A percentile compares a stretch with the other conserved stretches of the same genome.
phyloP scores from a whole-genome alignment of 2,888 invertebrate genomes.

The Altica lythri region DNA sequence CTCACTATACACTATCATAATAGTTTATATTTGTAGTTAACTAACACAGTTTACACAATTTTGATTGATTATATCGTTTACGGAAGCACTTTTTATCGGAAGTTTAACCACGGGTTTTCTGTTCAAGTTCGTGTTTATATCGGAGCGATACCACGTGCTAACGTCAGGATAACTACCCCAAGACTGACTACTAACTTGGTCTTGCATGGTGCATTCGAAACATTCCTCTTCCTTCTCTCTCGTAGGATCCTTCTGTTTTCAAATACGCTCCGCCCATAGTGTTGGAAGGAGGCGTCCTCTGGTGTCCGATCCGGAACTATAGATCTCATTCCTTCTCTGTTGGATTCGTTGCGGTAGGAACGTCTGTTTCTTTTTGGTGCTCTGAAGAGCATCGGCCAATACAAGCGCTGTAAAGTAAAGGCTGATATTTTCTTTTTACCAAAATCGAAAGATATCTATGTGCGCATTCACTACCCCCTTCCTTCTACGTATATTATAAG shows the following conservation, averaged over 20 bases:
- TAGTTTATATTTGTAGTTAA: background rate
- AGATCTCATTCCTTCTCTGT: slow-evolving; percentile 20
- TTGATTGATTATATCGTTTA: slow-evolving; percentile 22
- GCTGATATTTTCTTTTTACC: slow-evolving; percentile 58
- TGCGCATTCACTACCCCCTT: slow-evolving; percentile 48
- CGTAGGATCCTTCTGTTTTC: slow-evolving; percentile 56
- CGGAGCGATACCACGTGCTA: slow-evolving; percentile 57
- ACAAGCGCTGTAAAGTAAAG: slow-evolving; percentile 45
- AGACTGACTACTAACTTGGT: slow-evolving; percentile 56
- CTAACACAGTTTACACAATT: background rate
- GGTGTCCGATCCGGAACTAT: slow-evolving; percentile 39
- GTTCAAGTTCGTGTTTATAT: slow-evolving; percentile 31
- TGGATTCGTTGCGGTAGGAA: background rate
- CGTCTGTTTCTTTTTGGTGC: slow-evolving; percentile 28
- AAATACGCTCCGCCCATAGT: slow-evolving; percentile 67
- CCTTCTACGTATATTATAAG: slow-evolving; percentile 48
- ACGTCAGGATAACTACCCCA: slow-evolving; percentile 65
- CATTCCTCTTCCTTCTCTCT: slow-evolving; percentile 45
- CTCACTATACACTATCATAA: slow-evolving; percentile 22
- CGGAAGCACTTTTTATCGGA: slow-evolving; percentile 34
- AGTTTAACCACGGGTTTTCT: slow-evolving; percentile 34
- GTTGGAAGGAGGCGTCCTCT: slow-evolving; percentile 57
- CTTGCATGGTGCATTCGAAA: slow-evolving; percentile 65
- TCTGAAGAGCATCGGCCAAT: slow-evolving; percentile 35
- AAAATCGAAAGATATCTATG: slow-evolving; percentile 57